Evolutionary conservation across 1,140 invertebrate species (phyloP).

Genomic region (Drosophila nigrodunni): DNA sequence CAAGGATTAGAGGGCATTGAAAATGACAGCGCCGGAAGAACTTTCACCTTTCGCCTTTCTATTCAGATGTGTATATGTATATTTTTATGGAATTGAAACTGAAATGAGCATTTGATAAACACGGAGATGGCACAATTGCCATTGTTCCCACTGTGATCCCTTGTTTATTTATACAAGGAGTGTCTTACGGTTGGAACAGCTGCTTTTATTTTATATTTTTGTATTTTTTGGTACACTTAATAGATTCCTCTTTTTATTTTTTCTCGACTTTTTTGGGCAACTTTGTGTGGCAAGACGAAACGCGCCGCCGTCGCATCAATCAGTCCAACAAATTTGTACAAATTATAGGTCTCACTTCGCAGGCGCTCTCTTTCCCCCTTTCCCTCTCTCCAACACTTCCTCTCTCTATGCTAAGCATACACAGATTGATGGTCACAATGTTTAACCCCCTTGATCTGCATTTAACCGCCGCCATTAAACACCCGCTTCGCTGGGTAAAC

Average conservation of each 20-base stretch:
- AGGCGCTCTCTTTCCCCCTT: not conserved
- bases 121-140: not conserved
- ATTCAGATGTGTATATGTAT: not conserved
- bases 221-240: conserved; percentile 35
- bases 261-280: conserved; percentile 43
- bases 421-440: conserved; percentile 51
- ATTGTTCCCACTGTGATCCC: conserved; percentile 31
- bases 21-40: conserved; percentile 69
- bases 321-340: conserved; percentile 68
- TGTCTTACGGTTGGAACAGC: conserved; percentile 1
- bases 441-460: not conserved
- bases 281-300: conserved; percentile 57
- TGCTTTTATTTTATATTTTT: conserved; percentile 24
- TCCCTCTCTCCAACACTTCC: not conserved
- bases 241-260: conserved; percentile 47
- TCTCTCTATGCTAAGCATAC: conserved; percentile 35
- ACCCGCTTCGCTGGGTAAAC: not conserved
- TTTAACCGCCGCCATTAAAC: not conserved
- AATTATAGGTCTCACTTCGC: conserved; percentile 65
- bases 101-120: conserved; percentile 63
- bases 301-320: conserved; percentile 68
- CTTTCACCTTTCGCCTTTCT: conserved; percentile 66
- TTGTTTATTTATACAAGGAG: not conserved
- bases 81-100: conserved; percentile 4
- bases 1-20: conserved; percentile 64